phyloP scores from a whole-genome alignment of 1,140 invertebrate genomes.

The Sarcophaga peregrina region DNA sequence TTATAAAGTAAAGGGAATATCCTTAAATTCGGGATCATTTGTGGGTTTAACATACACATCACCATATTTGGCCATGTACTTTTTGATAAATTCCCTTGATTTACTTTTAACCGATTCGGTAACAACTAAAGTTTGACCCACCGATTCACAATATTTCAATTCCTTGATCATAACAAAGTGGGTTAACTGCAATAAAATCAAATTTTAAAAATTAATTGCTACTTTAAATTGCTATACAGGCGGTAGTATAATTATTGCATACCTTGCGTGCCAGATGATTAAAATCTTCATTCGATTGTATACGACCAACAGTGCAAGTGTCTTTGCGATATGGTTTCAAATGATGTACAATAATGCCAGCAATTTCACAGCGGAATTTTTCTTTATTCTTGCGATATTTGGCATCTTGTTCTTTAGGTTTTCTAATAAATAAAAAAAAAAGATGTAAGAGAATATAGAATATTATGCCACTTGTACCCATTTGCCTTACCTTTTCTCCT shows the following conservation, averaged over 20 bases:
- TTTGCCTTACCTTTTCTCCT: conserved; percentile 45
- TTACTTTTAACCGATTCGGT: conserved; percentile 94
- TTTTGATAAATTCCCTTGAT: conserved; percentile 92
- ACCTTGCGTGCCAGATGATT: conserved; percentile 96
- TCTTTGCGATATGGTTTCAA: conserved; percentile 89
- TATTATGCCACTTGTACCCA: conserved; percentile 33
- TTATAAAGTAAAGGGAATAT: conserved; percentile 45
- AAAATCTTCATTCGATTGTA: conserved; percentile 92
- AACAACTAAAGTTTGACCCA: conserved; percentile 84
- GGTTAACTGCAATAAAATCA: conserved; percentile 79
- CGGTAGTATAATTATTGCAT: conserved; percentile 53
- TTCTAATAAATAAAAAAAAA: conserved; percentile 35
- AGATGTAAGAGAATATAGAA: background rate
- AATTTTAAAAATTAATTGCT: background rate
- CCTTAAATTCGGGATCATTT: conserved; percentile 53
- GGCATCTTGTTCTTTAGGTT: conserved; percentile 46
- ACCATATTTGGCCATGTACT: conserved; percentile 96
- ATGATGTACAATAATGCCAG: conserved; percentile 87
- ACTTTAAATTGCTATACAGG: background rate
- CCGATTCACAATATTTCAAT: conserved; percentile 88
- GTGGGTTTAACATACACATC: conserved; percentile 57
- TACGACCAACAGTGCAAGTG: conserved; percentile 82
- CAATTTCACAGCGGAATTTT: conserved; percentile 88
- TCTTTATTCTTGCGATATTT: conserved; percentile 74
- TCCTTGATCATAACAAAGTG: conserved; percentile 98